A percentile compares a stretch with the other conserved stretches of the same genome.
Evolutionary conservation across 2,113 vertebrate species (phyloP).

Genomic region (Siniperca knerii): DNA sequence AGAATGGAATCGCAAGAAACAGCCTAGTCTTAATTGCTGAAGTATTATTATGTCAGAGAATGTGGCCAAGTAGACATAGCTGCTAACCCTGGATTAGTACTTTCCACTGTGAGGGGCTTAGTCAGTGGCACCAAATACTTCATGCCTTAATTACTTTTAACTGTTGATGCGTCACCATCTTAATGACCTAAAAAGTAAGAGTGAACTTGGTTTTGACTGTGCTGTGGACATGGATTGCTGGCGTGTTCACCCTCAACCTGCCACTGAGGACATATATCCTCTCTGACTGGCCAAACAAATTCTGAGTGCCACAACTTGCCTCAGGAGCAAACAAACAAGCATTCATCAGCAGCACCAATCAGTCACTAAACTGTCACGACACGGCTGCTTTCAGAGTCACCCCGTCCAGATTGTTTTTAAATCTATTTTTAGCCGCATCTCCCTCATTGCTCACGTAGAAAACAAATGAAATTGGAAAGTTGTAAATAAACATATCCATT

Average conservation of each 20-base stretch:
- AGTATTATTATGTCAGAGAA: conserved; percentile 19
- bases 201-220: neutral
- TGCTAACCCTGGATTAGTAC: conserved; percentile 23
- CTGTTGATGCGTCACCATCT: conserved; percentile 17
- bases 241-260: conserved; percentile 6
- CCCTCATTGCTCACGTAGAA: conserved; percentile 31
- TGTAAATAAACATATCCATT: conserved; percentile 56
- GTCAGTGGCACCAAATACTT: conserved; percentile 17
- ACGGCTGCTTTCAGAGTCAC: conserved; percentile 5
- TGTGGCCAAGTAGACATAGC: conserved; percentile 1
- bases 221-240: neutral
- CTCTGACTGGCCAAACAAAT: conserved; percentile 50
- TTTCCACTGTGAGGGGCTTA: conserved; percentile 24
- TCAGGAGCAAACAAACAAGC: conserved; percentile 38
- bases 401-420: conserved; percentile 23
- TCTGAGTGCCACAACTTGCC: conserved; percentile 28
- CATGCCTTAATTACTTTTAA: conserved; percentile 28
- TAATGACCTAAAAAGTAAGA: conserved; percentile 14
- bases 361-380: conserved; percentile 27
- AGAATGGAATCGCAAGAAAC: neutral
- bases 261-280: conserved; percentile 39
- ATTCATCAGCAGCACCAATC: conserved; percentile 55
- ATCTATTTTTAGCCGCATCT: conserved; percentile 30
- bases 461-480: conserved; percentile 27
- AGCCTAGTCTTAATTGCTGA: conserved; percentile 2